Evolutionary conservation across 2,888 invertebrate genomes (phyloP).

Genomic region (Neria commutata): DNA sequence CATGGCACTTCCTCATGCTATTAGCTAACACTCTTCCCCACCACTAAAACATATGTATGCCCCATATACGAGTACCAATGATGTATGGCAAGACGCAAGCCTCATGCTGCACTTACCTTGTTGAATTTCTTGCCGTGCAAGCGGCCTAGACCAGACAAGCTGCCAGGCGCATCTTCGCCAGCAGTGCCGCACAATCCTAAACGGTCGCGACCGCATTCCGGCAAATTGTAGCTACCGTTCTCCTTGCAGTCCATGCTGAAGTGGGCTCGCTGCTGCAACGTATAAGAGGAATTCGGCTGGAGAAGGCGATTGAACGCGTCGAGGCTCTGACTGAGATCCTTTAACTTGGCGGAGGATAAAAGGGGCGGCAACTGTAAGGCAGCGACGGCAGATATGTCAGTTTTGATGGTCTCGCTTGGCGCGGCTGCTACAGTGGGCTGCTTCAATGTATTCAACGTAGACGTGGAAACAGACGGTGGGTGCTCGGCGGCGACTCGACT

Average conservation of each 20-base stretch:
- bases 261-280: slow-evolving; percentile 27
- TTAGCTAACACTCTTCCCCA: neutral
- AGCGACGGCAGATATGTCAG: slow-evolving; percentile 7
- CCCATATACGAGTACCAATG: neutral
- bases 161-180: slow-evolving; percentile 55
- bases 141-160: slow-evolving; percentile 53
- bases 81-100: neutral
- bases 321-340: slow-evolving; percentile 32
- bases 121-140: slow-evolving; percentile 51
- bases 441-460: neutral
- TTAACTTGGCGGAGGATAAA: slow-evolving; percentile 30
- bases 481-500: slow-evolving; percentile 50
- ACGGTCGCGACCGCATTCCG: slow-evolving; percentile 46
- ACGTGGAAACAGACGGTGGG: slow-evolving; percentile 24
- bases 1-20: neutral
- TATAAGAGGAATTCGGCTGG: neutral
- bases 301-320: slow-evolving; percentile 21
- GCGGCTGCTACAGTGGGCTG: slow-evolving; percentile 23
- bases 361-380: slow-evolving; percentile 30
- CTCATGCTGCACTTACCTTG: slow-evolving; percentile 50
- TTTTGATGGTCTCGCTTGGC: slow-evolving; percentile 21
- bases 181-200: slow-evolving; percentile 51
- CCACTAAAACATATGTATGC: neutral
- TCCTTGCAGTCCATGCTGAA: slow-evolving; percentile 20
- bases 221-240: slow-evolving; percentile 20